Evolutionary conservation across 2,797 vertebrate genomes (phyloP).

Genomic region (Poeciliopsis gracilis): DNA sequence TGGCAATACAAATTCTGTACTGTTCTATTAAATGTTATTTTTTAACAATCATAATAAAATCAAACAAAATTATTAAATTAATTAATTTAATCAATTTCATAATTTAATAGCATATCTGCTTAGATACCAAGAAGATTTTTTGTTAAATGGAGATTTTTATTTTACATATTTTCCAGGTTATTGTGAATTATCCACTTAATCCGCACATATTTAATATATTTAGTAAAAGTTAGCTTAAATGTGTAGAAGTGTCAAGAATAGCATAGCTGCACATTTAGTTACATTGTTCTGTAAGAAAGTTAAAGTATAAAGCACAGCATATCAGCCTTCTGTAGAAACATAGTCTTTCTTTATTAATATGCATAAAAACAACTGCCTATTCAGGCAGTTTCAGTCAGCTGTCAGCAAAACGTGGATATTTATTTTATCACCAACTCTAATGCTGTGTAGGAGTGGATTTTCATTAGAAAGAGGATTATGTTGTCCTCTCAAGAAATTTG

Average conservation of each 20-base stretch:
- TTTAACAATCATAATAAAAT: background rate
- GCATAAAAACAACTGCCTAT: background rate
- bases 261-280: background rate
- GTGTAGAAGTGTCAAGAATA: background rate
- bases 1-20: too few species aligned
- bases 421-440: conserved; percentile 13
- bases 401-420: conserved; percentile 10
- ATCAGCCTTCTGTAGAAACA: background rate
- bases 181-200: background rate
- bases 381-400: conserved; percentile 9
- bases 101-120: background rate
- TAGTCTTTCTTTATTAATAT: conserved; percentile 8
- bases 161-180: background rate
- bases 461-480: conserved; percentile 21
- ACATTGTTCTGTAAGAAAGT: background rate
- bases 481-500: conserved; percentile 10
- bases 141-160: background rate
- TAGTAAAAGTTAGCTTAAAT: background rate
- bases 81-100: too few species aligned
- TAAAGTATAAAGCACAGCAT: background rate
- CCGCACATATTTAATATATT: background rate
- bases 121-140: background rate
- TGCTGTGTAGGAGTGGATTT: conserved; percentile 6
- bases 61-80: background rate
- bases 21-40: background rate